Evolutionary conservation across 2,113 vertebrate genomes (phyloP).

Genomic region (Aptenodytes patagonicus): DNA sequence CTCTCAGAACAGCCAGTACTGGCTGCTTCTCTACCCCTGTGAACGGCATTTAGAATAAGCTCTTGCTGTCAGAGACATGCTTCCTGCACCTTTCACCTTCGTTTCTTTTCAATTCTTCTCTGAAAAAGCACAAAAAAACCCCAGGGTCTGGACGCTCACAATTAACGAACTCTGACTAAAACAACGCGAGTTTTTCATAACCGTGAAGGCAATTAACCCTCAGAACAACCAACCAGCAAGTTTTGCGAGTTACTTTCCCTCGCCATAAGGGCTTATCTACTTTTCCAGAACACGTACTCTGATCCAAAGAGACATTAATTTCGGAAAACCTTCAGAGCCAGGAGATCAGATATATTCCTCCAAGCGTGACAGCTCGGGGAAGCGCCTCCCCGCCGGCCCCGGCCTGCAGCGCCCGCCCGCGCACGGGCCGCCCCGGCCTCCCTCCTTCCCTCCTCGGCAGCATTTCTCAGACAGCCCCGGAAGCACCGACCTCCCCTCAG

Average conservation of each 20-base stretch:
- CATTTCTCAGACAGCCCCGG: not conserved
- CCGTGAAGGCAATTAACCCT: not conserved
- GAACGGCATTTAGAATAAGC: not conserved
- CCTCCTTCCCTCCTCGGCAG: not conserved
- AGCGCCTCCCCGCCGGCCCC: not conserved
- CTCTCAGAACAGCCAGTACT: fast-evolving
- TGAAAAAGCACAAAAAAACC: not conserved
- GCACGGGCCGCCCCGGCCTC: not conserved
- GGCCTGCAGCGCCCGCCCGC: not conserved
- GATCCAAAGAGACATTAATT: not conserved
- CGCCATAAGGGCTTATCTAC: fast-evolving
- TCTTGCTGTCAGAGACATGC: not conserved
- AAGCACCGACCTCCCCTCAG: not conserved
- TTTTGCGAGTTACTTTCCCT: not conserved
- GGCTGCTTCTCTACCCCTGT: not conserved
- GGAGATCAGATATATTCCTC: not conserved
- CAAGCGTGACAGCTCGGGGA: not conserved
- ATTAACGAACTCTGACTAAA: not conserved
- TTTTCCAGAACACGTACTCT: not conserved
- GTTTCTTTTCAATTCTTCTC: not conserved
- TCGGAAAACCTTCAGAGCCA: not conserved
- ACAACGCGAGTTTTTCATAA: fast-evolving
- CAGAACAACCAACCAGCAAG: not conserved
- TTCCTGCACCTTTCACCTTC: not conserved
- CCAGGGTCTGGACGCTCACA: not conserved